Base-by-base conservation (phyloP, 1,140 invertebrate species). In the Hermetia illucens region DNA sequence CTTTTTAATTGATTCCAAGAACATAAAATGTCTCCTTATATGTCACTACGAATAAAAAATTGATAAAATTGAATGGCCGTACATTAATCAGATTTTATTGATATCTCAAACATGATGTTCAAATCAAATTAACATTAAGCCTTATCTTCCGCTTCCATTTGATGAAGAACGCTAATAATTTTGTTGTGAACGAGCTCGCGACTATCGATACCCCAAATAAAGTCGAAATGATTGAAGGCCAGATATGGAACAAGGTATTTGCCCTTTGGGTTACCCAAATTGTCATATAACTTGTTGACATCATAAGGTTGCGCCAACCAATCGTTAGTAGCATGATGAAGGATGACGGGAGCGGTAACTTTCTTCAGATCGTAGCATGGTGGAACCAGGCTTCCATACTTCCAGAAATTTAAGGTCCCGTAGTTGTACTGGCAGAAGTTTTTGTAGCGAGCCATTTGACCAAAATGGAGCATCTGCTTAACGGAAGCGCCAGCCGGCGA, bases 401-500 rank as follows among this genome's bases (percentile, higher is more conserved):
- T 33, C 16, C 36, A 36, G 9, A 51, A 13, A 42, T 65, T 65
- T 19, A 53, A 47, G 5, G 9, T 3, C 1, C 61, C 61, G 16
- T 55, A 53, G 48, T 65, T 58, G 29, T 45, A 65, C 18, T 52
- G 44, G 0, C 46, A 45, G 30, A 65, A 65, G 1, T 55, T 50
- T 5, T 49, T 55, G 2, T 49, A 62, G 15, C 63, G 46, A 3
- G 64, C 52, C 13, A 58, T 63, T 49, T 75, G 77, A 3, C 68
- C 71, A 47, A 66, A 79, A 49, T 81, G 77, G 4, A 76, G 58
- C 0, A 87, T 47, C 49, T 84, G 80, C 46, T 75, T 72, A 21
- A 70, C 68, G 0, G 80, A 80, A 1, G 79, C 70, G 15, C 82
- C 82, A 10, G 79, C 73, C 1, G 85, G 83, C 29, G 69, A 64